Percentiles rank a stretch among this genome's conserved stretches.
phyloP scores from a whole-genome alignment of 2,113 vertebrate genomes.

The Semnopithecus entellus region DNA sequence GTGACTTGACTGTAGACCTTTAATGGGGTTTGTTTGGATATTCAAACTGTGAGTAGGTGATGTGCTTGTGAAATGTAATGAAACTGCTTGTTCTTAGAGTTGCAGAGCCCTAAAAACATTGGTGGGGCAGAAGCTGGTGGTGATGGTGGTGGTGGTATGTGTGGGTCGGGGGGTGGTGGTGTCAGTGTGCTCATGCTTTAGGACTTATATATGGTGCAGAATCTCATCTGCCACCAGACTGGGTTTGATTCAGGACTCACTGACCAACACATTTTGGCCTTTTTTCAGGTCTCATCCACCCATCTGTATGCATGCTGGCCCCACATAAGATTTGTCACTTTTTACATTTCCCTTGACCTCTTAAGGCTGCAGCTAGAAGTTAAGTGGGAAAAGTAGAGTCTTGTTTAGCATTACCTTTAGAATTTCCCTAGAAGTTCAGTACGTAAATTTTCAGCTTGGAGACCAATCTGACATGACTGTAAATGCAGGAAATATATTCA shows the following conservation, averaged over 20 bases:
- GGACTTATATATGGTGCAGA: constrained; percentile 44
- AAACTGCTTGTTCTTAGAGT: constrained; percentile 80
- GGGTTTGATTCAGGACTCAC: constrained; percentile 63
- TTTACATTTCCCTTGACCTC: constrained; percentile 31
- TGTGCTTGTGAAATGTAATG: constrained; percentile 81
- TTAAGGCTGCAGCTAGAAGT: constrained; percentile 59
- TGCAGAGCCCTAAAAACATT: constrained; percentile 68
- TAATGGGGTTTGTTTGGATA: constrained; percentile 77
- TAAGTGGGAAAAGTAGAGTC: constrained; percentile 30
- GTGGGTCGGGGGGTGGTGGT: neutral
- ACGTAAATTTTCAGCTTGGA: constrained; percentile 61
- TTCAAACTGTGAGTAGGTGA: constrained; percentile 70
- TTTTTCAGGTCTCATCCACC: constrained; percentile 68
- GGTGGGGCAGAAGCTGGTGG: neutral
- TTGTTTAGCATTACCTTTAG: neutral
- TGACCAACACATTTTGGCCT: constrained; percentile 57
- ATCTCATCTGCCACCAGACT: constrained; percentile 67
- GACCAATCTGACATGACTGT: neutral
- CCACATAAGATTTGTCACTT: constrained; percentile 70
- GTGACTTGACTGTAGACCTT: constrained; percentile 75
- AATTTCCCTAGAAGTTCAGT: constrained; percentile 58
- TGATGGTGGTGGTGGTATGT: constrained; percentile 20
- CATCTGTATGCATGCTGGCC: constrained; percentile 60
- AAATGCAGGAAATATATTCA: constrained; percentile 17
- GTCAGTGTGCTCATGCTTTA: constrained; percentile 73